These are phyloP conservation scores for Pluvialis apricaria DNA, from an alignment of 2,113 vertebrate species.

Conservation along the genomic window DNA sequence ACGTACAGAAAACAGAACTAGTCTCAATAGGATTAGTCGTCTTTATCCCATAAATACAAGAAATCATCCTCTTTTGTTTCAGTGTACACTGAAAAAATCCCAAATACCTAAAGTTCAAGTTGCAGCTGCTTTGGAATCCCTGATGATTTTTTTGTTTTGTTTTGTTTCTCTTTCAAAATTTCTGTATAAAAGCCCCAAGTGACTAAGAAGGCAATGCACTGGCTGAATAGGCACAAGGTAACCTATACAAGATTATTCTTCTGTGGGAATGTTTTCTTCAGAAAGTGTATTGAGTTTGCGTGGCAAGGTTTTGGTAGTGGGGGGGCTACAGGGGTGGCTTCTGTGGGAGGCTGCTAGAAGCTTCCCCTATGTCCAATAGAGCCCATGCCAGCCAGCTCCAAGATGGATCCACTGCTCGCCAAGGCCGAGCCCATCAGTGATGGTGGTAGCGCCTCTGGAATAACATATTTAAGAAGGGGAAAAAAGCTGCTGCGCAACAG, in stretches of 20 bases:
- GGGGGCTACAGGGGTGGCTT: not conserved
- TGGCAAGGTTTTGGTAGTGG: not conserved
- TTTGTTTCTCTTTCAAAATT: not conserved
- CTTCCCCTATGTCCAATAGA: not conserved
- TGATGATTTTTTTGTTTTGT: not conserved
- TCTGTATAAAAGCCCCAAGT: not conserved
- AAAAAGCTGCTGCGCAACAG: too few relatives aligned
- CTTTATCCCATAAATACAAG: conserved; percentile 15
- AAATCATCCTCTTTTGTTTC: conserved; percentile 15
- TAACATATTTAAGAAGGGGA: not conserved
- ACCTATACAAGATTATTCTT: not conserved
- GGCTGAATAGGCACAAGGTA: not conserved
- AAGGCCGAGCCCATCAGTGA: not conserved
- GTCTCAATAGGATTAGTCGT: conserved; percentile 8
- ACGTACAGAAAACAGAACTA: not conserved
- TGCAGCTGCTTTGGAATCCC: not conserved
- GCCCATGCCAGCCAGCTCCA: not conserved
- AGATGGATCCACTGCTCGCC: not conserved
- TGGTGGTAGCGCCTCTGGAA: too few relatives aligned
- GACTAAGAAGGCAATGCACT: not conserved
- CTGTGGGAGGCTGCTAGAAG: not conserved
- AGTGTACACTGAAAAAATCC: not conserved
- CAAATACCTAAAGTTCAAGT: conserved; percentile 8
- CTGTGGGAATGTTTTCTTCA: not conserved
- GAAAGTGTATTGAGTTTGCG: not conserved